Evolutionary conservation across 2,888 invertebrate genomes (phyloP), one percentile per base, ranked within the genome.

Genomic region (Antitype chi): DNA sequence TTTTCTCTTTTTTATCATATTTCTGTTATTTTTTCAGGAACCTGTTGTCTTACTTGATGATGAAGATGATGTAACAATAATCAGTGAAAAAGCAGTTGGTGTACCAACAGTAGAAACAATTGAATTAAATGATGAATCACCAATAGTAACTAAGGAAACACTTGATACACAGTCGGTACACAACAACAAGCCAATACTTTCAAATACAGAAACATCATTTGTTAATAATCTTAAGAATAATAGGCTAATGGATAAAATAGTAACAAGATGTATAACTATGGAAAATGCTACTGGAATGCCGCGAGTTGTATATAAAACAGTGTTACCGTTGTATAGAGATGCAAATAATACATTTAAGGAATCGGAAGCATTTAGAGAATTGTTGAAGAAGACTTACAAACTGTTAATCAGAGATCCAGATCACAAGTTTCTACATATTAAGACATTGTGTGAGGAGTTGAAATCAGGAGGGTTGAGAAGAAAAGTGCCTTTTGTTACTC

Each of bases 341-440:
- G 78, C 89, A 7, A 87, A 89, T 57, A 70, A 83, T n/a, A 62
- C 70, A 2, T 94, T 90, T 69, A 94, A 90, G 74, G 81, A 87
- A 52, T 93, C 94, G 0, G 28, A 81, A 17, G 60, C 72, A 38
- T 92, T 93, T 74, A 78, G 90, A 59, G 88, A 76, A 47, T 28
- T 91, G 8, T 60, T 95, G 32, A 84, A 81, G 7, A 89, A 77
- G 28, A 90, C 89, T 0, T 69, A 90, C 13, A 76, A 55, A 20
- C 73, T 82, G 1, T 69, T 96, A 38, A 85, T 90, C 38, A 72
- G 55, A 13, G 87, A 92, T 72, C 95, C 95, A 0, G 11, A 76
- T 11, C 85, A 84, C 28, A 95, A 93, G 81, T 95, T 91, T 87
- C 85, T 90, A 2, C 92, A 93, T 76, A 78, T 96, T 1, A 93